A percentile compares a stretch with the other conserved stretches of the same genome.
phyloP scores from a whole-genome alignment of 1,140 invertebrate species.

The Dendrolimus kikuchii region DNA sequence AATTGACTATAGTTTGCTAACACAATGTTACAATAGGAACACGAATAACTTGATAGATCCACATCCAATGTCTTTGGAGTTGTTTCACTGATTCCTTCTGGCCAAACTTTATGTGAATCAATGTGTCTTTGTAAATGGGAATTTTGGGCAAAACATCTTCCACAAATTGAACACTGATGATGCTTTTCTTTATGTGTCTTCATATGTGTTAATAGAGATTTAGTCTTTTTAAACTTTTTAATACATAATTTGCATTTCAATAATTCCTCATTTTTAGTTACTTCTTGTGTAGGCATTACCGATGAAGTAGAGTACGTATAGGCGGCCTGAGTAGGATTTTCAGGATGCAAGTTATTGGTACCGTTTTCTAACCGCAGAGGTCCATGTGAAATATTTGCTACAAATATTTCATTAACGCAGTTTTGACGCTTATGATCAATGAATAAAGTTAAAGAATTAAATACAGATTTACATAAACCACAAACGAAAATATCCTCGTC shows the following conservation, averaged over 20 bases:
- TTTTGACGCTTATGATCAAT: conserved; percentile 71
- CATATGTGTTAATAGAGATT: conserved; percentile 25
- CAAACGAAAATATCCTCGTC: conserved; percentile 76
- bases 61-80: conserved; percentile 24
- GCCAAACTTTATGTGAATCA: conserved; percentile 37
- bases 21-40: conserved; percentile 29
- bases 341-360: no score
- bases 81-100: conserved; percentile 33
- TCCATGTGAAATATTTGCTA: no score
- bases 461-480: conserved; percentile 76
- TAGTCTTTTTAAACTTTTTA: conserved; percentile 30
- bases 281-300: background rate
- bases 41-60: conserved; percentile 30
- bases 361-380: no score
- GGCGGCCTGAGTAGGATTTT: no score
- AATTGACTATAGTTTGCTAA: conserved; percentile 31
- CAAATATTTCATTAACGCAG: conserved; percentile 10
- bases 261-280: background rate
- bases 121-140: conserved; percentile 44
- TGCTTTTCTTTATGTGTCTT: conserved; percentile 33
- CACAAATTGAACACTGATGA: conserved; percentile 43
- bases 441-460: conserved; percentile 69
- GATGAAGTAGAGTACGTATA: background rate
- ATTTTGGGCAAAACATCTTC: conserved; percentile 38
- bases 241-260: conserved; percentile 13